Conservation (phyloP, 2,888 invertebrate species). For the Elegia similella region DNA sequence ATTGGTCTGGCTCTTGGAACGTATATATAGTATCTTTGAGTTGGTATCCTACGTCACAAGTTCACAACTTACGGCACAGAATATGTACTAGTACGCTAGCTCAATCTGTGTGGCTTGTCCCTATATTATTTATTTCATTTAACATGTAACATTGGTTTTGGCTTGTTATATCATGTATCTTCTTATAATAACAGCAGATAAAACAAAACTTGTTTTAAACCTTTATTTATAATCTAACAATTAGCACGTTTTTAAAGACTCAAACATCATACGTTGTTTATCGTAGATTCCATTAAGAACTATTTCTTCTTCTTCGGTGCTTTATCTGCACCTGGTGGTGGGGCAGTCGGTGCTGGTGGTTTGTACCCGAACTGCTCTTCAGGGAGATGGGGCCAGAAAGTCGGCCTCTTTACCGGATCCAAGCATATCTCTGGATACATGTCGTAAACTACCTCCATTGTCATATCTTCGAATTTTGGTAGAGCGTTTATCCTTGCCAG, state of each 20-base stretch:
- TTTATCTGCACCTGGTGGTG: constrained; percentile 22
- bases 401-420: constrained; percentile 55
- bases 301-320: constrained; percentile 22
- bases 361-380: constrained; percentile 61
- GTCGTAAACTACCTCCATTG: constrained; percentile 59
- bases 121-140: too few relatives aligned
- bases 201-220: too few relatives aligned
- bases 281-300: not conserved
- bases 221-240: not conserved
- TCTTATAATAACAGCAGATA: too few relatives aligned
- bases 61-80: too few relatives aligned
- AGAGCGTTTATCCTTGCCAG: constrained; percentile 49
- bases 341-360: constrained; percentile 24
- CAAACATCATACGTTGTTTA: not conserved
- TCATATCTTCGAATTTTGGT: constrained; percentile 61
- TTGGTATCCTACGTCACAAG: too few relatives aligned
- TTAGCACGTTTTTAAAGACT: not conserved
- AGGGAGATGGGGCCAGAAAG: constrained; percentile 65
- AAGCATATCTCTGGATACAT: constrained; percentile 48
- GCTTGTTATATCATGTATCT: too few relatives aligned
- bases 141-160: too few relatives aligned
- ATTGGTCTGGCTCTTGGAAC: too few relatives aligned
- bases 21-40: too few relatives aligned
- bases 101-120: too few relatives aligned
- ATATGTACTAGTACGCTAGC: too few relatives aligned